Base-by-base conservation (phyloP, 2,888 invertebrate genomes). In the Chouioia cunea region DNA sequence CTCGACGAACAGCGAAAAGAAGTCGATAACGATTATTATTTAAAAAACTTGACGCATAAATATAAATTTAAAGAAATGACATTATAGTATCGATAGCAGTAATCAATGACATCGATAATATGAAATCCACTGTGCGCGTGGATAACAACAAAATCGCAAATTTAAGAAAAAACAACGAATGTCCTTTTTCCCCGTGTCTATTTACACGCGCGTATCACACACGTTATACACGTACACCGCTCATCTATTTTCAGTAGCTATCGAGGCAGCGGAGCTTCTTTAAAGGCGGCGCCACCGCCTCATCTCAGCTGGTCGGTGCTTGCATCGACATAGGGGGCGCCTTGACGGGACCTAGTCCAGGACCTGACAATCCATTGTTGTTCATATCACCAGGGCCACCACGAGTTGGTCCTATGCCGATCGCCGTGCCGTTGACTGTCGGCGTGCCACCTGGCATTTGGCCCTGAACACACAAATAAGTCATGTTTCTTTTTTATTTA, bases 251-350 rank as follows among this genome's bases (percentile, higher is more conserved):
- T 83, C 78, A 85, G 76, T 84, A 84, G 77, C 85, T 79, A 76
- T 84, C 84, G 77, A 84, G 84, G 79, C 85, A 85, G 76, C 84
- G 80, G 72, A 85, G 81, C 77, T 85, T 85, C 77, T 85, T 85
- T 77, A 82, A 68, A 36, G 84, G 83, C 58, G 85, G 85, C 68
- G 79, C 79, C 63, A 75, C 76, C 73, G 81, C 83, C 82, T 84
- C 84, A 81, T 85, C 84, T 85, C 85, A 85, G 85, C 85, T 85
- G 75, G 84, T 84, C 75, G 85, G 84, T 27, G 85, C 84, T 52
- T 84, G 82, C 84, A 85, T 85, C 73, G 84, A 79, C 82, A 85
- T 83, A 56, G 85, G 85, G n/a, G 84, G 79, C 63, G 84, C 81
- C 75, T 85, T 85, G 20, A 85, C 83, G 23, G 83, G 77, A 4